Evolutionary conservation across 2,113 vertebrate species (phyloP), one percentile per base, ranked within the genome.

Genomic region (Brienomyrus longianalis): DNA sequence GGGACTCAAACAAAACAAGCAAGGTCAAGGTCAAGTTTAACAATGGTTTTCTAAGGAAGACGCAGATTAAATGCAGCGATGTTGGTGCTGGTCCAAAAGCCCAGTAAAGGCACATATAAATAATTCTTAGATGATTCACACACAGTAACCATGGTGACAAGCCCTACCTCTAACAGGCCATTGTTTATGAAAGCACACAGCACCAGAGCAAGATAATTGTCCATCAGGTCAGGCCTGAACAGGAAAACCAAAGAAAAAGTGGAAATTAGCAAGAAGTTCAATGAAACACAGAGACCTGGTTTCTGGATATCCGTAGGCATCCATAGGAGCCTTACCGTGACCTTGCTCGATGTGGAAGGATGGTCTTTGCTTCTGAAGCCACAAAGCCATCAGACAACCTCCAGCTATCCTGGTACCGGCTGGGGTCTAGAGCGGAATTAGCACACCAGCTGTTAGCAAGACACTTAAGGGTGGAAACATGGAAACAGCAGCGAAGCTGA

Each of bases 351-450:
- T 99, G 98, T 19, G 98, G 98, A 89, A 99, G 96, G 93, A 99
- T 94, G 88, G 97, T 96, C 96, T 98, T 99, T 93, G 98, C 98
- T 93, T 99, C 98, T 92, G 98, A 97, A 93, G 98, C 98, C 93
- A 99, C 96, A 95, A 99, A 99, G 83, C 98, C 98, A 94, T 99
- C 98, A 35, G 98, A 97, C 56, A 99, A 97, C 91, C 98, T 98
- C 98, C 98, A 99, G 90, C 95, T 97, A 93, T 99, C 98, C 92
- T 99, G 98, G 95, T 98, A 99, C 89, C 98, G 96, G 91, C 97
- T 95, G 19, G 98, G 97, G 94, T 99, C 98, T 99, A 92, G 77
- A 91, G 83, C 35, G n/a, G 2, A 90, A 23, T 90, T 47, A 11
- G 54, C 0, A 88, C 2, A 77, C 31, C 11, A 77, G 90, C 10